Percentiles rank a stretch among this genome's conserved stretches.
Evolutionary conservation across 2,888 invertebrate genomes (phyloP).

Genomic region (Nomada hirtipes): DNA sequence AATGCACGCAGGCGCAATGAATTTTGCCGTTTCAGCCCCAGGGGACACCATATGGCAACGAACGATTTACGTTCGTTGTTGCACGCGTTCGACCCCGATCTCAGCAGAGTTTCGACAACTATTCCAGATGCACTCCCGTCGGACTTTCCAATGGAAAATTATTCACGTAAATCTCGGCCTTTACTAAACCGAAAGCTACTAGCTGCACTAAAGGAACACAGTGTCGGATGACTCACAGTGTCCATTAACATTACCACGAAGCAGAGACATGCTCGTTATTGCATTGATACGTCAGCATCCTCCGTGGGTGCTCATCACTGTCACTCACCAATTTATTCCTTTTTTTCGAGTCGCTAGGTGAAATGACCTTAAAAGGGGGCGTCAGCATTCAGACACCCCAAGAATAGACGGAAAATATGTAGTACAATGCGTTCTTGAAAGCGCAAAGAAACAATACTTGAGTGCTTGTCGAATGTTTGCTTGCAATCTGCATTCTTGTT

Average conservation of each 20-base stretch:
- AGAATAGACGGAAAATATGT: background rate
- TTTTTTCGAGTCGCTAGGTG: background rate
- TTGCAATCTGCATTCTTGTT: too few species aligned
- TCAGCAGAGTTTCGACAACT: background rate
- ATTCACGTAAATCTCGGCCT: background rate
- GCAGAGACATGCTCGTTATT: conserved; percentile 53
- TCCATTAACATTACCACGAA: conserved; percentile 52
- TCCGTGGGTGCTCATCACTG: conserved; percentile 25
- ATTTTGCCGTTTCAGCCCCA: conserved; percentile 37
- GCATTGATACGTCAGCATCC: conserved; percentile 55
- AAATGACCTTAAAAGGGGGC: background rate
- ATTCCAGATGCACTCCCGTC: background rate
- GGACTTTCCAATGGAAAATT: conserved; percentile 1
- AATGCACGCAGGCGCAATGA: conserved; percentile 27
- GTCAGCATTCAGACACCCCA: background rate
- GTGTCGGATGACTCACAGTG: conserved; percentile 38
- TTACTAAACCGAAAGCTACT: background rate
- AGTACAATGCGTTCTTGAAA: background rate
- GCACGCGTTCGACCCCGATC: conserved; percentile 14
- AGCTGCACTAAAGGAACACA: conserved; percentile 4
- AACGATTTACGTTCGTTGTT: conserved; percentile 38
- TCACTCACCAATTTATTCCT: conserved; percentile 41
- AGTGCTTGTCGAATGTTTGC: too few species aligned
- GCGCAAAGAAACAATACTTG: too few species aligned
- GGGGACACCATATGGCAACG: conserved; percentile 29